phyloP scores from a whole-genome alignment of 37 sponge, comb jelly and placozoan species.

The Halichondria panicea region DNA sequence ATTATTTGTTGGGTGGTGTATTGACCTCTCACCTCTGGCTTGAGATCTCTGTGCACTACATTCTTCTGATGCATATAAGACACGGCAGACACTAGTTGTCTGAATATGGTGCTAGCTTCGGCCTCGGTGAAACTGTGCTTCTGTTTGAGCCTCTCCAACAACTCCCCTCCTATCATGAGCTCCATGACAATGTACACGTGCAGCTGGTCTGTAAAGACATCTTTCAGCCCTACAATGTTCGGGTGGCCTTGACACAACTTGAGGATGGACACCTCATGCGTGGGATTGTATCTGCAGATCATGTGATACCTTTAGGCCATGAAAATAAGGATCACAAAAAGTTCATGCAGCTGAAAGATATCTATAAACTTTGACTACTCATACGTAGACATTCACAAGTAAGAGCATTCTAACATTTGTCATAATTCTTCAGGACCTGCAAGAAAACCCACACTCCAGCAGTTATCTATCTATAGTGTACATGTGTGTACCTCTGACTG shows the following conservation, averaged over 20 bases:
- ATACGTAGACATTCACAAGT: not conserved
- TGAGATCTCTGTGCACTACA: slow-evolving; percentile 93
- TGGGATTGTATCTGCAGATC: slow-evolving; percentile 51
- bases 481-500: slow-evolving; percentile 76
- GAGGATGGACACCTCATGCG: slow-evolving; percentile 77
- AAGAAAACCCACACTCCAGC: not conserved
- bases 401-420: not conserved
- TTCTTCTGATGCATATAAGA: slow-evolving; percentile 81
- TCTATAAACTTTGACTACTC: not conserved
- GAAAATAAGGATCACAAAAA: not conserved
- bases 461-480: too few relatives aligned
- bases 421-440: not conserved
- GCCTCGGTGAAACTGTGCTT: slow-evolving; percentile 83
- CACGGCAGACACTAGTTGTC: slow-evolving; percentile 89
- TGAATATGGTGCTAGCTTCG: slow-evolving; percentile 80
- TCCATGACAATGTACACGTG: slow-evolving; percentile 96
- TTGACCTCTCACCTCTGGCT: slow-evolving; percentile 79
- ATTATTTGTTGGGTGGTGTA: too few relatives aligned
- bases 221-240: slow-evolving; percentile 78
- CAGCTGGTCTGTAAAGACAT: slow-evolving; percentile 84
- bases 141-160: slow-evolving; percentile 75
- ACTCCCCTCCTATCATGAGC: slow-evolving; percentile 84
- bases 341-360: not conserved
- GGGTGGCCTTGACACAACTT: slow-evolving; percentile 90
- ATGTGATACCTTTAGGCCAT: too few relatives aligned